Evolutionary conservation across 1,140 invertebrate species (phyloP), one percentile per base, ranked within the genome.

Genomic region (Helicoverpa armigera): DNA sequence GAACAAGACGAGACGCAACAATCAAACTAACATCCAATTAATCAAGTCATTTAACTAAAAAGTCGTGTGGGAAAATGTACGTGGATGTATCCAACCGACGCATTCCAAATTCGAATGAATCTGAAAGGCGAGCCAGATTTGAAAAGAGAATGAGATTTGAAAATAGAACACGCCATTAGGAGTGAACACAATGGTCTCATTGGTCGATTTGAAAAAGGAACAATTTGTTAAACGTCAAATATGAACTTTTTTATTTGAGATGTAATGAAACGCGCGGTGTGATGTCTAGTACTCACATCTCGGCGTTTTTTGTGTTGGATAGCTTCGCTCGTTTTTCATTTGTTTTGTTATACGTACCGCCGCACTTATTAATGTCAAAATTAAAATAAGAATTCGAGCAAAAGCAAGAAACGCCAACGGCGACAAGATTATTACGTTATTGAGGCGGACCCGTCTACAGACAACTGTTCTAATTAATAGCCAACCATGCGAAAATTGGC

Each of bases 181-280:
- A 93, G 86, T 82, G 90, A 92, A 92, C 90, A 94, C 92, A 94
- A 95, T 94, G 83, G 92, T 92, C 91, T 94, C 94, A 94, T 95
- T 95, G 94, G 94, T 94, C 86, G 92, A 95, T 95, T 94, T 95
- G 91, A 95, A 95, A 95, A 95, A 94, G 94, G 92, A 95, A 94
- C 94, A 93, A 95, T 95, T 95, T 95, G 94, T 95, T 95, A 95
- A 95, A 95, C 94, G 94, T 95, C 94, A 95, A 95, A 95, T 94
- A 93, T 94, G 90, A 94, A 93, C 87, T 92, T 95, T 89, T 94
- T 94, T 94, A 92, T 92, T 92, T 91, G 86, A 87, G 89, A 88
- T 91, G 92, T 93, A 94, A 92, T 93, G 91, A 91, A 94, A 92
- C 89, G 86, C 86, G 85, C 89, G 87, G 91, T 92, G 86, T 92